These are phyloP conservation scores for Hirtodrosophila confusa DNA, from an alignment of 2,888 invertebrate genomes.

Conservation along the genomic window DNA sequence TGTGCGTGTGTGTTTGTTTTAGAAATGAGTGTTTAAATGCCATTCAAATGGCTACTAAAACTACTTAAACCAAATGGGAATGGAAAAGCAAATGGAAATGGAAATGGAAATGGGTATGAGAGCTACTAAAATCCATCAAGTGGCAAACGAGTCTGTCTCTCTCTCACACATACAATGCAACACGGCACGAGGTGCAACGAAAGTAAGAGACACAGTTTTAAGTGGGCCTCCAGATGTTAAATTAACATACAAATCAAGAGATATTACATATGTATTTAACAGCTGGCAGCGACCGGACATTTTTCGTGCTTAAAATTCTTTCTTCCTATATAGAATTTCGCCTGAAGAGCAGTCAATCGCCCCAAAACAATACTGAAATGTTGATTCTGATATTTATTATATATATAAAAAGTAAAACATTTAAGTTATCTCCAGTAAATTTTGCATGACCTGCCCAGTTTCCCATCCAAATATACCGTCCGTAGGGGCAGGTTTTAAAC, in stretches of 20 bases:
- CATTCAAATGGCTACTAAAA: conserved; percentile 70
- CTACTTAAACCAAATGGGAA: conserved; percentile 55
- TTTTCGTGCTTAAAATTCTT: too few relatives aligned
- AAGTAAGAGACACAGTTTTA: neutral
- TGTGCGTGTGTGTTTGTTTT: conserved; percentile 41
- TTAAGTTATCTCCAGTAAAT: too few relatives aligned
- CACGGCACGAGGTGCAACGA: conserved; percentile 42
- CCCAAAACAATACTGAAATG: too few relatives aligned
- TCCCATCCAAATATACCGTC: too few relatives aligned
- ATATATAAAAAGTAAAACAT: too few relatives aligned
- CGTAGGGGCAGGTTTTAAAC: too few relatives aligned
- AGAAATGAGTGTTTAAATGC: conserved; percentile 62
- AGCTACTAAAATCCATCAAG: conserved; percentile 69
- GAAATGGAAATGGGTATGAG: conserved; percentile 16
- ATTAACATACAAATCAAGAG: too few relatives aligned
- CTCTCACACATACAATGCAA: conserved; percentile 1
- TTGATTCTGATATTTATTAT: too few relatives aligned
- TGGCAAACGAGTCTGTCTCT: conserved; percentile 34
- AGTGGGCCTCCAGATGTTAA: conserved; percentile 29
- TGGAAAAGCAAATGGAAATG: conserved; percentile 10
- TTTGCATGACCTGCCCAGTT: too few relatives aligned
- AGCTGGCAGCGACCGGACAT: too few relatives aligned
- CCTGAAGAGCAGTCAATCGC: too few relatives aligned
- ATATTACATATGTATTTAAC: conserved; percentile 1
- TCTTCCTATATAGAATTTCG: too few relatives aligned